Evolutionary conservation across 2,113 vertebrate species (phyloP).

Genomic region (Laticauda colubrina): DNA sequence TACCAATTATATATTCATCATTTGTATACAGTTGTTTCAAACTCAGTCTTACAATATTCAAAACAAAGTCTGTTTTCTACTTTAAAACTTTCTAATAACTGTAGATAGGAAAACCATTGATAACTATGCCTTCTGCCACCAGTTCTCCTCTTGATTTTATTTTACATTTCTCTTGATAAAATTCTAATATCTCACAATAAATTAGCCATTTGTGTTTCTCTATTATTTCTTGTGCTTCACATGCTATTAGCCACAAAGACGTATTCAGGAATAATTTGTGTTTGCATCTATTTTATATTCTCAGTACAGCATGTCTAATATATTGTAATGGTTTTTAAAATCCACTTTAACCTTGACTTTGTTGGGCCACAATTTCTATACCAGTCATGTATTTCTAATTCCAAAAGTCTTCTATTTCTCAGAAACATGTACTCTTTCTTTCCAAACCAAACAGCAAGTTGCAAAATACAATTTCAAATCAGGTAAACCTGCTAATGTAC

Average conservation of each 20-base stretch:
- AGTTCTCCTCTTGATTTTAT: background rate
- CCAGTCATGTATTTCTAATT: background rate
- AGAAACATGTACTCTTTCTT: background rate
- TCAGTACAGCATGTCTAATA: background rate
- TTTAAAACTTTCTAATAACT: background rate
- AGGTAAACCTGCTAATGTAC: background rate
- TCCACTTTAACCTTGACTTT: background rate
- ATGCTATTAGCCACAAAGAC: too few relatives aligned
- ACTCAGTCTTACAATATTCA: background rate
- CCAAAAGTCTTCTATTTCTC: background rate
- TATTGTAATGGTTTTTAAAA: background rate
- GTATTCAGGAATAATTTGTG: too few relatives aligned
- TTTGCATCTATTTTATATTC: too few relatives aligned
- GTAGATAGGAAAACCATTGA: background rate
- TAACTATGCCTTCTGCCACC: background rate
- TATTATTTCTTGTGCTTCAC: background rate
- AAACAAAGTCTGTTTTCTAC: background rate
- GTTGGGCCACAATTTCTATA: background rate
- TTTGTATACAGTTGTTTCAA: background rate
- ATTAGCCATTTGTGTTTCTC: background rate
- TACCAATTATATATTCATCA: background rate
- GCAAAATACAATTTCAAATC: background rate
- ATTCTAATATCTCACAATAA: background rate
- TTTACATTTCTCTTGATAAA: background rate
- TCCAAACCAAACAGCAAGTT: background rate